Conservation (phyloP, 2,888 invertebrate species). For the Unio pictorum region DNA sequence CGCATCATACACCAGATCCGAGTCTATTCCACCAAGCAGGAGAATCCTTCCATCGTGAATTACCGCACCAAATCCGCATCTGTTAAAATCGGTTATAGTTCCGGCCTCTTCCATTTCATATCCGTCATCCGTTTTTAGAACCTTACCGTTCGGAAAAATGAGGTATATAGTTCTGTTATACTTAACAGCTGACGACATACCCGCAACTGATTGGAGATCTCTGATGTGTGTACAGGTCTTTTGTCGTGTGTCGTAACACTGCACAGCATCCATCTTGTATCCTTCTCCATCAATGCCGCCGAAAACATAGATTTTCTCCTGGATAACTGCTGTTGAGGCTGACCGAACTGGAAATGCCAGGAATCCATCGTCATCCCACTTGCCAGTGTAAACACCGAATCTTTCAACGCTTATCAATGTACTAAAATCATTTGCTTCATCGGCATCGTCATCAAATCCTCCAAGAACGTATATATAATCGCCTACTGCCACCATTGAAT, state of each 20-base stretch:
- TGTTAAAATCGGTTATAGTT: slow-evolving; percentile 29
- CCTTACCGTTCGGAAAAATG: slow-evolving; percentile 37
- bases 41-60: slow-evolving; percentile 25
- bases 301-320: slow-evolving; percentile 44
- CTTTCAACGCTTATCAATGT: slow-evolving; percentile 41
- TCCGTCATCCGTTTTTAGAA: slow-evolving; percentile 25
- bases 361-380: slow-evolving; percentile 39
- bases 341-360: slow-evolving; percentile 35
- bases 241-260: slow-evolving; percentile 41
- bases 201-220: slow-evolving; percentile 22
- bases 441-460: slow-evolving; percentile 43
- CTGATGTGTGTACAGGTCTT: slow-evolving; percentile 26
- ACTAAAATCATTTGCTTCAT: slow-evolving; percentile 21
- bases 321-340: slow-evolving; percentile 35
- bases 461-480: slow-evolving; percentile 42
- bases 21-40: slow-evolving; percentile 37
- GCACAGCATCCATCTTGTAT: slow-evolving; percentile 25
- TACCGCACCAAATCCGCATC: slow-evolving; percentile 40
- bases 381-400: slow-evolving; percentile 30
- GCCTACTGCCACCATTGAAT: slow-evolving; percentile 45
- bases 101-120: slow-evolving; percentile 15
- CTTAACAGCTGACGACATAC: slow-evolving; percentile 19
- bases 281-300: slow-evolving; percentile 41
- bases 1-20: slow-evolving; percentile 25
- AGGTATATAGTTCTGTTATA: slow-evolving; percentile 23